A percentile compares a stretch with the other conserved stretches of the same genome.
Conservation (phyloP, 2,797 vertebrate species). For the Sorex maritimensis region DNA sequence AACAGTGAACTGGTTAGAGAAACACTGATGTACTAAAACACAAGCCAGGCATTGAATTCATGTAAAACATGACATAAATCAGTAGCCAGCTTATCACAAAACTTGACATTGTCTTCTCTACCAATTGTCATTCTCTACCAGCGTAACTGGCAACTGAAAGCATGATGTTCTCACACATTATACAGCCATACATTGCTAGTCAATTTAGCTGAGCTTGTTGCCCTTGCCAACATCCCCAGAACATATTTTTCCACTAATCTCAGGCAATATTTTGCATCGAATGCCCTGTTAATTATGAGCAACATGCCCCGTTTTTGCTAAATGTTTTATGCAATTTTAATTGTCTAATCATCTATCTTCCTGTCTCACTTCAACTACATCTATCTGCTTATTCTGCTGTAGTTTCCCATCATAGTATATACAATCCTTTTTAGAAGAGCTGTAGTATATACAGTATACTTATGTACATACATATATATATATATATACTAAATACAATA, state of each 20-base stretch:
- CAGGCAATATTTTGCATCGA: background rate
- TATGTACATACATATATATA: too few species aligned
- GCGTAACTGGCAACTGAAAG: background rate
- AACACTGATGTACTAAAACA: background rate
- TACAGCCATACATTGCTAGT: background rate
- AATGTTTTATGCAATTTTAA: background rate
- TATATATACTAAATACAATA: too few species aligned
- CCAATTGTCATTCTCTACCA: background rate
- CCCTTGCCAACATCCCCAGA: background rate
- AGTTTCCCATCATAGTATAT: background rate
- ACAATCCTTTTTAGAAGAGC: too few species aligned
- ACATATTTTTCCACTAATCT: background rate
- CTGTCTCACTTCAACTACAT: background rate
- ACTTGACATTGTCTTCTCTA: background rate
- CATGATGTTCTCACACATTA: background rate
- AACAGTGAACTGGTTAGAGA: background rate
- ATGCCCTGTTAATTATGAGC: background rate
- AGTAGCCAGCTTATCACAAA: background rate
- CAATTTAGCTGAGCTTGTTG: background rate
- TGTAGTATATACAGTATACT: too few species aligned
- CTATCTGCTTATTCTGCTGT: background rate
- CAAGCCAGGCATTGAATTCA: conserved; percentile 8
- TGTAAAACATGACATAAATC: conserved; percentile 28
- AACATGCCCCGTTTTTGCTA: background rate
- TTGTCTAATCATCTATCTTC: background rate